phyloP scores from a whole-genome alignment of 1,140 invertebrate species.

The Coboldia fuscipes region DNA sequence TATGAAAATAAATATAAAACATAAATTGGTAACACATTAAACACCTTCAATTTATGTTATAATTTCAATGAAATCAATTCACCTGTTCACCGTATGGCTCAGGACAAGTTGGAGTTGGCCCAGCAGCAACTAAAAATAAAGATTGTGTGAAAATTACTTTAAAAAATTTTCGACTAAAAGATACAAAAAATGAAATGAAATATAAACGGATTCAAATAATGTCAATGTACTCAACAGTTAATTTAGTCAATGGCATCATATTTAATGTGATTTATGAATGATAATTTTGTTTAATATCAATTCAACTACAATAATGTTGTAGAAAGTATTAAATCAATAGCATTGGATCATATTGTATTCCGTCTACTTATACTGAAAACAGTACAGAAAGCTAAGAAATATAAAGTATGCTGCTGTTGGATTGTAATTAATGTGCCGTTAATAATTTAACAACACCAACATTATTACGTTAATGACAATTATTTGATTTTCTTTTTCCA shows the following conservation, averaged over 20 bases:
- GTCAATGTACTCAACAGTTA: neutral
- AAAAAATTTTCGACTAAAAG: neutral
- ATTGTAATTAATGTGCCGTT: too few relatives aligned
- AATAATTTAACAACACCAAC: too few relatives aligned
- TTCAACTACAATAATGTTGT: too few relatives aligned
- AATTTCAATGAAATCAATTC: slow-evolving; percentile 5
- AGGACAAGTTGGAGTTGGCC: slow-evolving; percentile 32
- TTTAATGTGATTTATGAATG: neutral
- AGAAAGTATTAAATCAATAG: too few relatives aligned
- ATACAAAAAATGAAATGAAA: neutral
- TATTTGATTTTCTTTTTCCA: too few relatives aligned
- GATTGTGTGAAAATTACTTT: neutral
- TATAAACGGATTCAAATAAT: neutral
- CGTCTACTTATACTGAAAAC: too few relatives aligned
- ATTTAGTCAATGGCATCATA: neutral
- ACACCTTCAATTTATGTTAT: neutral
- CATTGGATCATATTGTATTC: too few relatives aligned
- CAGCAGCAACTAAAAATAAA: slow-evolving; percentile 21
- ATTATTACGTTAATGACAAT: too few relatives aligned
- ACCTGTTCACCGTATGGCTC: slow-evolving; percentile 41
- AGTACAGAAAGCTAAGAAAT: too few relatives aligned
- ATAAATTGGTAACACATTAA: neutral
- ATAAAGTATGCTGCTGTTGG: too few relatives aligned
- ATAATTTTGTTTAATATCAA: neutral
- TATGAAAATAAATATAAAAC: neutral